A percentile compares a stretch with the other conserved stretches of the same genome.
These are phyloP conservation scores for Hydra vulgaris DNA, from an alignment of 30 jellyfish, hydroid and myxozoan species.

Conservation along the genomic window DNA sequence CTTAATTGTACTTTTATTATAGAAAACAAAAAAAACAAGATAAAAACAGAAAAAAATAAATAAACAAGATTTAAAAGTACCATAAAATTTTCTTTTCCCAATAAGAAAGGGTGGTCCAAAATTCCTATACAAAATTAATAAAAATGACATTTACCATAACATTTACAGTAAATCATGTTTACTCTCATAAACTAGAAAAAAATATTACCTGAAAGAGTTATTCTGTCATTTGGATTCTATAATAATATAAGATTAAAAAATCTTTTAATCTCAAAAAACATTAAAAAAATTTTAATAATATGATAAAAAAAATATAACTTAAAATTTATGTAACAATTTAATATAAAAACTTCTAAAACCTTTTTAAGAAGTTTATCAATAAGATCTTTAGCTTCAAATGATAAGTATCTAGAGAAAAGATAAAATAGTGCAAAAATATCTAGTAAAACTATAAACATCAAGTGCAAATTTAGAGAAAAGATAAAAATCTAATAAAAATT, in stretches of 20 bases:
- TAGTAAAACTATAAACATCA: too few species aligned
- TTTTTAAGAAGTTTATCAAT: constrained; percentile 53
- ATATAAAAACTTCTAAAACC: too few species aligned
- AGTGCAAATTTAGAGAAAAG: too few species aligned
- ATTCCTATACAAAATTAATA: constrained; percentile 35
- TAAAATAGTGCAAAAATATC: neutral
- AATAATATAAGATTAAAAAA: neutral
- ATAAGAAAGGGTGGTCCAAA: constrained; percentile 84
- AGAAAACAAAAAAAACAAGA: neutral
- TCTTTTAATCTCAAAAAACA: neutral
- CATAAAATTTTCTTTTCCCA: neutral
- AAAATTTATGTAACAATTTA: neutral
- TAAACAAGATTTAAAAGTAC: too few species aligned
- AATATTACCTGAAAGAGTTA: constrained; percentile 65
- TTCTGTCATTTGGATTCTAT: constrained; percentile 81
- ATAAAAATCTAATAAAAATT: too few species aligned
- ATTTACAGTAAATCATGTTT: neutral
- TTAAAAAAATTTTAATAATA: too few species aligned
- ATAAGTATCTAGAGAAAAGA: constrained; percentile 36
- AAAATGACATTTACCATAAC: neutral
- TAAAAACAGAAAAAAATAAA: neutral
- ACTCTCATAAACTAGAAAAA: neutral
- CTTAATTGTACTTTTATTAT: neutral
- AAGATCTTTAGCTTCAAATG: constrained; percentile 65
- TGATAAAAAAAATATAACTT: neutral